Conservation (phyloP, 2,113 vertebrate species). For the Sebastes fasciatus region DNA sequence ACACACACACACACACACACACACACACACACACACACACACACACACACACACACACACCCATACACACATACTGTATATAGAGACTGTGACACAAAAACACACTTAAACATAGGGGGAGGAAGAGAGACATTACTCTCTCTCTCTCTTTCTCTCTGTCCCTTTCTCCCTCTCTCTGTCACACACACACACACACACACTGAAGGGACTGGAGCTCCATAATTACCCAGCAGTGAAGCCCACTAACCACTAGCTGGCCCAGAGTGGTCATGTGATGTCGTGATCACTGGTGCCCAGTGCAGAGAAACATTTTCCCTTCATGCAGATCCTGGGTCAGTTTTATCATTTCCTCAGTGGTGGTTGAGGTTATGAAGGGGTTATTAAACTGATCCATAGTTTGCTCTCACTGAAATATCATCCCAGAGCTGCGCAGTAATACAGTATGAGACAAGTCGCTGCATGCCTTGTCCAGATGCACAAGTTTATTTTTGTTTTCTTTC, state of each 20-base stretch:
- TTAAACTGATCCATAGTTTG: conserved; percentile 49
- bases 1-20: too few species aligned
- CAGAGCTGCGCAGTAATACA: conserved; percentile 17
- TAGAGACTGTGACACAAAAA: conserved; percentile 9
- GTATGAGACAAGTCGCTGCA: conserved; percentile 1
- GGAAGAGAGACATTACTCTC: conserved; percentile 5
- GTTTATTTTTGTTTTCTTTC: conserved; percentile 45
- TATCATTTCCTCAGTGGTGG: conserved; percentile 16
- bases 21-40: background rate
- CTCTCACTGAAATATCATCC: conserved; percentile 35
- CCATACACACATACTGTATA: background rate
- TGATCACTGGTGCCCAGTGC: conserved; percentile 37
- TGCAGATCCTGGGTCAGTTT: conserved; percentile 50
- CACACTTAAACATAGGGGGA: conserved; percentile 11
- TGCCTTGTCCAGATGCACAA: conserved; percentile 15
- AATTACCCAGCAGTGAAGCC: conserved; percentile 69
- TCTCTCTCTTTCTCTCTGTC: conserved; percentile 2
- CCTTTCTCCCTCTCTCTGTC: background rate
- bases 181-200: conserved; percentile 42
- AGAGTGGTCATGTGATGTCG: conserved; percentile 58
- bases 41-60: conserved; percentile 1
- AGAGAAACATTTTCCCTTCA: conserved; percentile 41
- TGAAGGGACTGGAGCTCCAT: conserved; percentile 60
- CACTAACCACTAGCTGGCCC: conserved; percentile 62
- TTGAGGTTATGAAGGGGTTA: conserved; percentile 50